Evolutionary conservation across 2,113 vertebrate genomes (phyloP), one percentile per base, ranked within the genome.

Genomic region (Gobius niger): DNA sequence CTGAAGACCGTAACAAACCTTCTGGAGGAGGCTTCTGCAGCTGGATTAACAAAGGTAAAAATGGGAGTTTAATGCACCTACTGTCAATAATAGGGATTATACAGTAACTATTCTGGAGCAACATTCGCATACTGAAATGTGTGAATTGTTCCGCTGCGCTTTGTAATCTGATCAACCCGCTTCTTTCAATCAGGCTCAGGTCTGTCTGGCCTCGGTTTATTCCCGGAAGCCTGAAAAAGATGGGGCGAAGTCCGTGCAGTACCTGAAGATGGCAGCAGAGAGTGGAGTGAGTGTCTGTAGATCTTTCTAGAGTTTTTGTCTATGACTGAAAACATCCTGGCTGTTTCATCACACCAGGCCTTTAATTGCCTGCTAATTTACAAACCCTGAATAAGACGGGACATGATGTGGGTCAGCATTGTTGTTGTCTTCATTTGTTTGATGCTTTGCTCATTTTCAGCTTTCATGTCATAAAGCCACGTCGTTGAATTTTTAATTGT

Each of bases 121-220:
- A 34, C 5, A 34, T 34, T 34, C 2, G 24, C 24, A 34, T 34
- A 34, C 24, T 34, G 5, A 34, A 34, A 34, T 34, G 24, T 34
- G 24, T 34, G 24, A 34, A 34, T 34, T 34, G 24, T 34, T 34
- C 24, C 24, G 24, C 5, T 4, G 5, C 5, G 24, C 24, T 34
- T 34, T 34, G 24, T 34, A 34, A 34, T 34, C 24, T 34, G 24
- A 34, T 34, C 24, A 34, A 34, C 24, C 24, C 3, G 3, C 24
- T 34, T 34, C 24, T 34, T 34, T 34, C 24, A 34, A 34, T 34
- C 73, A 99, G 97, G 96, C 97, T 53, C 96, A 98, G 85, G 85
- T 95, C 66, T 96, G 93, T 66, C 93, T 99, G 5, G 95, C 95
- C 3, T 95, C 94, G 0, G 77, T 97, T 51, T 94, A 93, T 70